Percentiles rank a stretch among this genome's conserved stretches.
Conservation (phyloP, 2,113 vertebrate genomes). For the Gnathonemus echidnorhynchus region DNA sequence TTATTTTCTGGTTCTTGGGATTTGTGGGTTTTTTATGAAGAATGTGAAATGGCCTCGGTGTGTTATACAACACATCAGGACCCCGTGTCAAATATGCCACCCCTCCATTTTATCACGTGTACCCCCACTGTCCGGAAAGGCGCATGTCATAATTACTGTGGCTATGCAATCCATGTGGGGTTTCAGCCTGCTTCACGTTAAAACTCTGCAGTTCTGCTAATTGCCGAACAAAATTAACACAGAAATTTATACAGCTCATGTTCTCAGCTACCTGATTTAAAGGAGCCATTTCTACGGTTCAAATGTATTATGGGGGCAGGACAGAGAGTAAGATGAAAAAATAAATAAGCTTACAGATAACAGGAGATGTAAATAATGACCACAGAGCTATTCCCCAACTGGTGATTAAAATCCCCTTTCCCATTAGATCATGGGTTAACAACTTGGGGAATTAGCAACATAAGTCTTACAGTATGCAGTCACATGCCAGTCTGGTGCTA, state of each 20-base stretch:
- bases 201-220: background rate
- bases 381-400: background rate
- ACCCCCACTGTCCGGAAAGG: background rate
- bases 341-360: background rate
- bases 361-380: background rate
- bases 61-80: background rate
- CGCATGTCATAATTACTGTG: background rate
- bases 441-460: background rate
- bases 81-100: background rate
- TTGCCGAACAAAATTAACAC: background rate
- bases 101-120: background rate
- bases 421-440: background rate
- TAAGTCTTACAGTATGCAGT: background rate
- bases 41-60: background rate
- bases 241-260: background rate
- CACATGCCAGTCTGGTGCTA: background rate
- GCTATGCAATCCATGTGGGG: background rate
- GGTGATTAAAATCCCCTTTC: background rate
- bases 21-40: background rate
- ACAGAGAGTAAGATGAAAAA: background rate
- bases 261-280: background rate
- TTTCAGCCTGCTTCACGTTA: background rate
- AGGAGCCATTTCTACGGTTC: background rate
- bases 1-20: background rate
- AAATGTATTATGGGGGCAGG: background rate